Base-by-base conservation (phyloP, 2,797 vertebrate species). In the Rallus crepitans region DNA sequence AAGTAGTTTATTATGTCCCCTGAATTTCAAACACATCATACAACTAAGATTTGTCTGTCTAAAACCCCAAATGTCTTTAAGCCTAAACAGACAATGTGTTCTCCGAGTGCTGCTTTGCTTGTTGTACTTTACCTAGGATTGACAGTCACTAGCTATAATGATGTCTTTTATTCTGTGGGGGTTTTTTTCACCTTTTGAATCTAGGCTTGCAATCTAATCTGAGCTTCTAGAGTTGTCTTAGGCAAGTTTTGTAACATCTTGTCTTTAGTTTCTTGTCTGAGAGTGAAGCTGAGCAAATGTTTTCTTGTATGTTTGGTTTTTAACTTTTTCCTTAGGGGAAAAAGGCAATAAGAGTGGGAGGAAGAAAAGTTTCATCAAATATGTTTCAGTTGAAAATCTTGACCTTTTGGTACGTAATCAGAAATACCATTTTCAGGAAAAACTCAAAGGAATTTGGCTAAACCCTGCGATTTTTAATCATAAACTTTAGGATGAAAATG, bases 1-100 rank as follows among this genome's bases (percentile, higher is more conserved):
- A 47, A 71, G 11, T 20, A 55, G 50, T 89, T 65, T 93, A 73
- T 82, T 89, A 57, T 64, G 20, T 55, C n/a, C 16, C 24, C 53
- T 95, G 91, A 84, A 90, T 95, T 94, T 95, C 50, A 96, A 88
- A 57, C 6, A 8, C 56, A 33, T 72, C 28, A 31, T 35, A 10
- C 13, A 86, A 25, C n/a, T 64, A 79, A 77, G 24, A 48, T 65
- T 48, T 89, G 7, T 59, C 59, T 89, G 28, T 77, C 64, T 91
- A 82, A 77, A 93, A 73, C 64, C 33, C 35, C 53, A 92, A 39
- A 63, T 42, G 33, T 88, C 31, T 75, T 88, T n/a, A 88, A 84
- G 30, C 57, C 64, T 79, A 63, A 91, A 80, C 19, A 39, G 30
- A 64, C 13, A 30, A 55, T 39, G 11, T 1, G 2, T 71, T 86